phyloP scores from a whole-genome alignment of 1,140 invertebrate species.

The Drosophila lacteicornis region DNA sequence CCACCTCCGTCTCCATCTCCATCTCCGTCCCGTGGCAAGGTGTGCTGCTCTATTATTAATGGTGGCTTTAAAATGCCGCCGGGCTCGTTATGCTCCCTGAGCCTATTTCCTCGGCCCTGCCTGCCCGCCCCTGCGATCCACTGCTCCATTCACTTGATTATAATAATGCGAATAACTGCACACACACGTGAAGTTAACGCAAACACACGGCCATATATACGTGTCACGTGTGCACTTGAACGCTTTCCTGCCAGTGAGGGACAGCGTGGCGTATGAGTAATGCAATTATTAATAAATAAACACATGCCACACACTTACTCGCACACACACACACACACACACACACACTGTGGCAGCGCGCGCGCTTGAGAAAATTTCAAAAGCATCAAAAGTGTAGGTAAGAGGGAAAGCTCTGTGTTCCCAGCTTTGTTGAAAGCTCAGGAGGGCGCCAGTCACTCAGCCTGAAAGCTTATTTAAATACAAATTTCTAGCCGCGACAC shows the following conservation, averaged over 20 bases:
- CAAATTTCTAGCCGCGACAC: neutral
- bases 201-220: conserved; percentile 24
- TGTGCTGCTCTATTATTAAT: conserved; percentile 61
- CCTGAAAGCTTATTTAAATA: neutral
- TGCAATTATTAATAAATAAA: conserved; percentile 79
- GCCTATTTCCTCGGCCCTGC: conserved; percentile 1
- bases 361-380: conserved; percentile 15
- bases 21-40: neutral
- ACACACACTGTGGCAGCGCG: neutral
- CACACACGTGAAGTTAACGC: conserved; percentile 4
- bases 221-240: conserved; percentile 74
- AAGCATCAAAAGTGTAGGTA: neutral
- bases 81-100: conserved; percentile 44
- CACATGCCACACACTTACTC: conserved; percentile 19
- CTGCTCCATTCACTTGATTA: conserved; percentile 55
- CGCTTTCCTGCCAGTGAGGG: conserved; percentile 41
- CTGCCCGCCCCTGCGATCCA: fast-evolving
- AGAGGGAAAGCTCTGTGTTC: neutral
- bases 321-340: conserved; percentile 15
- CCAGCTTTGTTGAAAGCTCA: neutral
- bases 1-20: neutral
- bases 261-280: conserved; percentile 75
- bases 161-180: conserved; percentile 66
- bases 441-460: neutral
- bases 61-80: conserved; percentile 57